Conservation (phyloP, 1,140 invertebrate genomes). For the Lepidurus apus region DNA sequence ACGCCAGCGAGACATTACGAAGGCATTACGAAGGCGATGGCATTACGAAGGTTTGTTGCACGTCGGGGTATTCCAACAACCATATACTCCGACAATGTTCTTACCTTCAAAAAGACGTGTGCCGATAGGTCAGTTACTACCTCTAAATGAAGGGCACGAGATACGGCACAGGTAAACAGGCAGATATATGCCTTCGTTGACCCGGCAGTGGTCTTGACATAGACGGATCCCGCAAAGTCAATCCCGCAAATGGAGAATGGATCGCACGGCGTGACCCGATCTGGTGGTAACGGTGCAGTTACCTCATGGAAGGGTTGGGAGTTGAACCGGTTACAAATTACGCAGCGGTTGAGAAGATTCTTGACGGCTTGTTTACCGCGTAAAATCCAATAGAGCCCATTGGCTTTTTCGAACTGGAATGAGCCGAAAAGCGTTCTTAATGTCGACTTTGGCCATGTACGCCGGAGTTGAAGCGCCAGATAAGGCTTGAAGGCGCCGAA, state of each 20-base stretch:
- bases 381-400: conserved; percentile 23
- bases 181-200: background rate
- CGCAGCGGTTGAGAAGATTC: too few relatives aligned
- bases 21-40: too few relatives aligned
- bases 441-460: too few relatives aligned
- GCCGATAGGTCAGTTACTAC: background rate
- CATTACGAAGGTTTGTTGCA: too few relatives aligned
- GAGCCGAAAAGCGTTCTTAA: too few relatives aligned
- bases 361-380: background rate
- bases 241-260: conserved; percentile 32
- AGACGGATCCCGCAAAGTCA: conserved; percentile 28
- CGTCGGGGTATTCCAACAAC: too few relatives aligned
- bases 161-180: background rate
- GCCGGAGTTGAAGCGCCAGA: too few relatives aligned
- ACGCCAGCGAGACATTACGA: too few relatives aligned
- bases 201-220: conserved; percentile 28
- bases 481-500: too few relatives aligned
- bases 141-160: background rate
- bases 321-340: background rate
- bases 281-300: conserved; percentile 25
- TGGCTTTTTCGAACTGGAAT: too few relatives aligned
- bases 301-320: background rate
- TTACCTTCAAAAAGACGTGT: background rate
- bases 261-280: background rate
- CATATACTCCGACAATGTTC: too few relatives aligned